Base-by-base conservation (phyloP, 2,888 invertebrate genomes). In the Acanthosepion lycidas region DNA sequence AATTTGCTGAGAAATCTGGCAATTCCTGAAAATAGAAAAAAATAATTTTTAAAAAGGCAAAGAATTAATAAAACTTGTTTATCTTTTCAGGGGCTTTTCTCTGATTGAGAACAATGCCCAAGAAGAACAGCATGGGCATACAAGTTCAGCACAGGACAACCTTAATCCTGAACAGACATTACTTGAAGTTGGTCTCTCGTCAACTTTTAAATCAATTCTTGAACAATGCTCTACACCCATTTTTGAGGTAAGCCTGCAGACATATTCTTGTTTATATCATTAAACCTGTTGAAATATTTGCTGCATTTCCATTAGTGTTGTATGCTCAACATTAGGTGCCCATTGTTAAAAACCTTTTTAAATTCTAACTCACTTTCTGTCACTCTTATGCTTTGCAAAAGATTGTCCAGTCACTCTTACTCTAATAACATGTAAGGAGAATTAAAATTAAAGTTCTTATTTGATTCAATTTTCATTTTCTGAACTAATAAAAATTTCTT, bases 81-180 rank as follows among this genome's bases (percentile, higher is more conserved):
- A n/a, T 94, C 94, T 93, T 95, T 96, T 3, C 95, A 97, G 97
- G 95, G 96, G 97, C 91, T 97, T 97, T 95, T 95, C 95, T 6
- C 95, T 98, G 95, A 97, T 97, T 95, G 97, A 97, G 96, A 97
- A 97, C 96, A 97, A 96, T 95, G 96, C 97, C 33, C 97, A 97
- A 95, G 97, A 97, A 94, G 59, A 93, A 91, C 51, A 53, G 4
- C 95, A 96, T 55, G 95, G 96, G 0, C 96, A 96, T 95, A 96
- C 96, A 42, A 95, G 95, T 64, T 42, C 91, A 95, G 98, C 98
- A 15, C 94, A 96, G 4, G 97, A 98, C 91, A 97, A 98, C 78
- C 98, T 98, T 95, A 98, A 98, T 96, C 98, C 98, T 95, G 98
- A 98, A 33, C 99, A 99, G 96, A 98, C 98, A 6, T 98, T 98